These are phyloP conservation scores for Philhelius pedissequus DNA, from an alignment of 2,888 invertebrate genomes.

Conservation along the genomic window DNA sequence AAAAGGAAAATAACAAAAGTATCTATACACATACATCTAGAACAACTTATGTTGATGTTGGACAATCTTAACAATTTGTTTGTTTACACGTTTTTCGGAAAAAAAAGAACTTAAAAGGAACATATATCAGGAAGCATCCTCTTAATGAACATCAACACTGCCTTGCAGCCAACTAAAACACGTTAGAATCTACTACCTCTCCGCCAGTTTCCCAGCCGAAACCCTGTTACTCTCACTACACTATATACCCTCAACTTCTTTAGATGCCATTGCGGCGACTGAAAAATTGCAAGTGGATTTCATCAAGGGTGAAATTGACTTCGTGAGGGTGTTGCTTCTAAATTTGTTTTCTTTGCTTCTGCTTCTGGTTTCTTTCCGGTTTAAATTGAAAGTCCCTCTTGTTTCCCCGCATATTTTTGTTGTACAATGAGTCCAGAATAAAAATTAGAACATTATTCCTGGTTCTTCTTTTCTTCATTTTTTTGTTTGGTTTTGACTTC, in stretches of 20 bases:
- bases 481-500: slow-evolving; percentile 11
- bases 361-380: slow-evolving; percentile 40
- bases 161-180: slow-evolving; percentile 10
- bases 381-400: slow-evolving; percentile 53
- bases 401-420: slow-evolving; percentile 21
- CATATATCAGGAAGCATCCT: slow-evolving; percentile 29
- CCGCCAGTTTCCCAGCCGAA: background rate
- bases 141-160: slow-evolving; percentile 57
- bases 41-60: slow-evolving; percentile 27
- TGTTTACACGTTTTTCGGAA: slow-evolving; percentile 35
- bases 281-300: slow-evolving; percentile 68
- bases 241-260: background rate
- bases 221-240: background rate
- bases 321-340: slow-evolving; percentile 67
- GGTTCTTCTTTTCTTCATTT: slow-evolving; percentile 25
- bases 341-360: slow-evolving; percentile 39
- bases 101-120: slow-evolving; percentile 16
- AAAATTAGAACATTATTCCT: slow-evolving; percentile 54
- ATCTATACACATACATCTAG: slow-evolving; percentile 16
- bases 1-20: slow-evolving; percentile 1
- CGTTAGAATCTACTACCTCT: slow-evolving; percentile 4
- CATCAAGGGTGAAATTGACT: slow-evolving; percentile 69
- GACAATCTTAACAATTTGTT: slow-evolving; percentile 55
- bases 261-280: slow-evolving; percentile 64
- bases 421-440: slow-evolving; percentile 50